Percentiles rank a stretch among this genome's conserved stretches.
Conservation (phyloP, 64 coral and sea anemone species). For the Dendrophyllia cribrosa region DNA sequence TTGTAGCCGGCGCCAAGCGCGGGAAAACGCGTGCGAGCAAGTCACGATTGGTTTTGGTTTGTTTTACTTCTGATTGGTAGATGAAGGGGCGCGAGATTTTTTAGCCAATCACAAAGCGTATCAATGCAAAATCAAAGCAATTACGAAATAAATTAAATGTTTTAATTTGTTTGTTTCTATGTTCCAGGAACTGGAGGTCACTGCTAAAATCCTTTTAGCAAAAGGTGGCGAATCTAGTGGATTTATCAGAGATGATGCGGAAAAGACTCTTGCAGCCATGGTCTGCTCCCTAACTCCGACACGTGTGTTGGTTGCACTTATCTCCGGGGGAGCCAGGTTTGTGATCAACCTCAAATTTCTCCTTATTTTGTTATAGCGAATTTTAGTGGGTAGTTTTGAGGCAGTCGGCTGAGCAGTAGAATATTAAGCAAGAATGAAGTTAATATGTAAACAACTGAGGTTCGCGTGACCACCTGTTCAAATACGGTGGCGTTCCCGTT, state of each 20-base stretch:
- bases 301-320: slow-evolving; percentile 75
- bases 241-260: slow-evolving; percentile 95
- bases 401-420: not conserved
- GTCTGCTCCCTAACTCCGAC: slow-evolving; percentile 61
- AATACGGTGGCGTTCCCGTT: not conserved
- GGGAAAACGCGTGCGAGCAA: too few relatives aligned
- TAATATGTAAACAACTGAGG: too few relatives aligned
- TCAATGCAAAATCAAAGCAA: not conserved
- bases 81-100: too few relatives aligned
- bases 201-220: slow-evolving; percentile 76
- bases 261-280: slow-evolving; percentile 82
- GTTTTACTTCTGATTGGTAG: too few relatives aligned
- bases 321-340: slow-evolving; percentile 79
- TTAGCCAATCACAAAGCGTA: too few relatives aligned
- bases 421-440: too few relatives aligned
- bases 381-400: not conserved
- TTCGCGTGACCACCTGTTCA: too few relatives aligned
- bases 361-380: not conserved
- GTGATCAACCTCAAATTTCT: not conserved
- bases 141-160: not conserved
- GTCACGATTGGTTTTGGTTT: too few relatives aligned
- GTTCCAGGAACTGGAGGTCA: slow-evolving; percentile 85
- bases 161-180: not conserved
- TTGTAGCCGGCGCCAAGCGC: too few relatives aligned
- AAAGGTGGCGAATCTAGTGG: slow-evolving; percentile 91